Evolutionary conservation across 2,797 vertebrate species (phyloP).

Genomic region (Myioborus melanocephalus): DNA sequence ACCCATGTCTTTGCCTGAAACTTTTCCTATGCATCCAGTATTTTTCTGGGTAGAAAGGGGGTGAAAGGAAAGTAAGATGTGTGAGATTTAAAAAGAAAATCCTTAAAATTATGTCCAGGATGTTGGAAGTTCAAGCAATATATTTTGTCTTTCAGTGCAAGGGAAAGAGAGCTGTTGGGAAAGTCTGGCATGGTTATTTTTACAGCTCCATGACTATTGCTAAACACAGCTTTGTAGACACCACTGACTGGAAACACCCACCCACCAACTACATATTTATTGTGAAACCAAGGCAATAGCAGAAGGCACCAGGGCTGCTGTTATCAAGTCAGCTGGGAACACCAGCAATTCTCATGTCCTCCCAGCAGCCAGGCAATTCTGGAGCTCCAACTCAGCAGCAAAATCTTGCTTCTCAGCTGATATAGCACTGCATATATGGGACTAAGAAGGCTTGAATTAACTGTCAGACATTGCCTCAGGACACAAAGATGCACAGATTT

Average conservation of each 20-base stretch:
- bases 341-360: not conserved
- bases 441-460: constrained; percentile 7
- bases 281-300: constrained; percentile 57
- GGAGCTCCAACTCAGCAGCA: not conserved
- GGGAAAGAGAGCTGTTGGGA: not conserved
- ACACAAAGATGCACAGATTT: constrained; percentile 39
- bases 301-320: not conserved
- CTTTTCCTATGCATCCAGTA: not conserved
- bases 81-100: not conserved
- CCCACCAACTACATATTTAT: not conserved
- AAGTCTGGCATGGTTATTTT: constrained; percentile 20
- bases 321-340: constrained; percentile 1
- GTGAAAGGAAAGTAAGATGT: not conserved
- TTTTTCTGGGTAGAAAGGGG: not conserved
- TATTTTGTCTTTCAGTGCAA: not conserved
- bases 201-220: not conserved
- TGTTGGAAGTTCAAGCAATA: not conserved
- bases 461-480: constrained; percentile 58
- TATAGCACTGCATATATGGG: not conserved
- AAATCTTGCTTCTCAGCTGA: not conserved
- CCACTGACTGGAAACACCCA: not conserved
- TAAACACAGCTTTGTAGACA: not conserved
- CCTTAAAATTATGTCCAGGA: not conserved
- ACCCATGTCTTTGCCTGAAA: not conserved
- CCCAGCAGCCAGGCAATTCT: not conserved